A percentile compares a stretch with the other conserved stretches of the same genome.
Evolutionary conservation across 2,113 vertebrate species (phyloP).

Genomic region (Glaucomys volans): DNA sequence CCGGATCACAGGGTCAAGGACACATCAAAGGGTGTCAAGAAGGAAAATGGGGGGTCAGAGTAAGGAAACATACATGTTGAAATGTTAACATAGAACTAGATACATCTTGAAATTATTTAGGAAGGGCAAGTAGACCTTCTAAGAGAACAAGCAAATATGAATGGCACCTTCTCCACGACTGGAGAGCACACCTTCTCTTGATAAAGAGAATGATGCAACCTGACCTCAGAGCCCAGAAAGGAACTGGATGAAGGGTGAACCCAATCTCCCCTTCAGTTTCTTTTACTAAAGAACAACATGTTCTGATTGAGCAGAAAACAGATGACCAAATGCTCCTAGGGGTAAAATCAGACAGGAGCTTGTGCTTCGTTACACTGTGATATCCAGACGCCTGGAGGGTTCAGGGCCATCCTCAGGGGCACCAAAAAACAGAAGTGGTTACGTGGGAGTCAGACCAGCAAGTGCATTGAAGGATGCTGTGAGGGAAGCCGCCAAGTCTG

Average conservation of each 20-base stretch:
- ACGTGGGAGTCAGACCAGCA: neutral
- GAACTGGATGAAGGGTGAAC: neutral
- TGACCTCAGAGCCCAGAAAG: neutral
- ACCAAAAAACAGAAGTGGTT: neutral
- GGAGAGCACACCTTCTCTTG: neutral
- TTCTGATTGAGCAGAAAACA: neutral
- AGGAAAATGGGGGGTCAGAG: slow-evolving; percentile 72
- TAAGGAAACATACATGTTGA: slow-evolving; percentile 71
- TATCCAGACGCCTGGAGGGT: neutral
- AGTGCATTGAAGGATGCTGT: neutral
- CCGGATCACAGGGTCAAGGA: slow-evolving; percentile 70
- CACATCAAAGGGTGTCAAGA: slow-evolving; percentile 71
- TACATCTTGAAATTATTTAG: slow-evolving; percentile 76
- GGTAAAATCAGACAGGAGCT: neutral
- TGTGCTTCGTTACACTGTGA: neutral
- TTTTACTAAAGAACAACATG: neutral
- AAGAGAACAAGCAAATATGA: slow-evolving; percentile 73
- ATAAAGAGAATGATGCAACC: neutral
- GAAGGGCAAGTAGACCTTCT: slow-evolving; percentile 78
- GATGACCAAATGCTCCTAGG: neutral
- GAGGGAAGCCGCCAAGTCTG: neutral
- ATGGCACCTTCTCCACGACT: slow-evolving; percentile 32
- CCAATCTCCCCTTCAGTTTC: neutral
- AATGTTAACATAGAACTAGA: slow-evolving; percentile 58
- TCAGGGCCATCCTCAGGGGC: neutral